A percentile compares a stretch with the other conserved stretches of the same genome.
Evolutionary conservation across 2,113 vertebrate species (phyloP).

Genomic region (Oryzias melastigma): DNA sequence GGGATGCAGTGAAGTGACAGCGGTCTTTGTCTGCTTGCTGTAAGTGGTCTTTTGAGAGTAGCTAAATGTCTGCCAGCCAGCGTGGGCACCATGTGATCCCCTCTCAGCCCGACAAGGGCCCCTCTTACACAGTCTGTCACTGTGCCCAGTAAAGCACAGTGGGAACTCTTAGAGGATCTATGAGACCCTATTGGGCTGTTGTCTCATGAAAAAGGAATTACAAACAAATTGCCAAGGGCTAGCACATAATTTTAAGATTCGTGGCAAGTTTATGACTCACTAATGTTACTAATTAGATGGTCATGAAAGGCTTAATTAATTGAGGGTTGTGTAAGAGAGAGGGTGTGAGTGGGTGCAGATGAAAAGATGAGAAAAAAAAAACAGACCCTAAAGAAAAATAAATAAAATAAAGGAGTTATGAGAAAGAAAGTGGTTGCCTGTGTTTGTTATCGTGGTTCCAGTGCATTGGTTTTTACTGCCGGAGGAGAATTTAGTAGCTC

Average conservation of each 20-base stretch:
- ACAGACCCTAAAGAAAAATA: conserved; percentile 53
- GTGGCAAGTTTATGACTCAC: conserved; percentile 99
- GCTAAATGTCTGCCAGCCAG: conserved; percentile 46
- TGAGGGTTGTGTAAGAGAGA: conserved; percentile 85
- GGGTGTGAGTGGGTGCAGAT: conserved; percentile 22
- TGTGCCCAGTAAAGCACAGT: conserved; percentile 75
- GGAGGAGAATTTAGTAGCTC: conserved; percentile 99
- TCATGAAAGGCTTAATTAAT: conserved; percentile 99
- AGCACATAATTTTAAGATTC: conserved; percentile 98
- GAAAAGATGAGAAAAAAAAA: conserved; percentile 30
- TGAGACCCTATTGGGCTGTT: conserved; percentile 92
- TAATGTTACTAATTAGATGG: conserved; percentile 99
- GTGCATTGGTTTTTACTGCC: conserved; percentile 99
- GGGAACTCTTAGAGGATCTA: conserved; percentile 88
- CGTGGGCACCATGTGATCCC: conserved; percentile 47
- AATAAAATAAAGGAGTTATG: conserved; percentile 58
- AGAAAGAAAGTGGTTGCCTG: conserved; percentile 78
- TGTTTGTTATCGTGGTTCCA: conserved; percentile 99
- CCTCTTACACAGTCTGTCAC: conserved; percentile 44
- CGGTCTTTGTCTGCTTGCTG: conserved; percentile 13
- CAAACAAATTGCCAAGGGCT: conserved; percentile 99
- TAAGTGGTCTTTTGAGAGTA: conserved; percentile 25
- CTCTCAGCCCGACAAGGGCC: conserved; percentile 55
- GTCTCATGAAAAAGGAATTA: conserved; percentile 95
- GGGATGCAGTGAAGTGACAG: conserved; percentile 9